These are phyloP conservation scores for Megamerina dolium DNA, from an alignment of 2,888 invertebrate genomes.

Conservation along the genomic window DNA sequence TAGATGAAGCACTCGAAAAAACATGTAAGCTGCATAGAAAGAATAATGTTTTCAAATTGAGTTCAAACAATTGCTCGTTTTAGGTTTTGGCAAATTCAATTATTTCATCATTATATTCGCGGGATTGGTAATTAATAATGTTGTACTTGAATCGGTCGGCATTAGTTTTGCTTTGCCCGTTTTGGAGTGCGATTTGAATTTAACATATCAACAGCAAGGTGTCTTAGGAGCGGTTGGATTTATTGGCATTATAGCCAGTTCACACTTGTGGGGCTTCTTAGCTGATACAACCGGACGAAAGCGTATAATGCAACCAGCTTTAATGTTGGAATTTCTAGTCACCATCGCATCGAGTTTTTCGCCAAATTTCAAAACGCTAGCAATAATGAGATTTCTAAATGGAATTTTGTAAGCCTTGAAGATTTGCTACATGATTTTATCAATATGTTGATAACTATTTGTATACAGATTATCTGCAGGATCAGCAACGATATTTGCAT, in stretches of 20 bases:
- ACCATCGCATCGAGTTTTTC: constrained; percentile 51
- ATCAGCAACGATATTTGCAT: constrained; percentile 52
- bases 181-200: constrained; percentile 47
- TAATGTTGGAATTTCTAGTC: constrained; percentile 48
- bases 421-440: background rate
- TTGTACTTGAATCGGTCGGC: constrained; percentile 49
- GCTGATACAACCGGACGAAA: constrained; percentile 53
- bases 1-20: constrained; percentile 17
- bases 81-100: constrained; percentile 53
- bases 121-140: constrained; percentile 52
- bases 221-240: constrained; percentile 44
- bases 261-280: constrained; percentile 55
- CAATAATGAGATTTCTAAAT: constrained; percentile 51
- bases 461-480: constrained; percentile 44
- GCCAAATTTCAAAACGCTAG: constrained; percentile 50
- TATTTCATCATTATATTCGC: constrained; percentile 48
- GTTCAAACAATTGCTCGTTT: too few relatives aligned
- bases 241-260: constrained; percentile 51
- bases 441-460: background rate
- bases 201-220: constrained; percentile 46
- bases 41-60: background rate
- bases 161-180: constrained; percentile 53
- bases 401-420: constrained; percentile 53
- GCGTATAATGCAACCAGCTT: constrained; percentile 48
- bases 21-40: constrained; percentile 13